Base-by-base conservation (phyloP, 1,140 invertebrate genomes). In the Wiebesia pumilae region DNA sequence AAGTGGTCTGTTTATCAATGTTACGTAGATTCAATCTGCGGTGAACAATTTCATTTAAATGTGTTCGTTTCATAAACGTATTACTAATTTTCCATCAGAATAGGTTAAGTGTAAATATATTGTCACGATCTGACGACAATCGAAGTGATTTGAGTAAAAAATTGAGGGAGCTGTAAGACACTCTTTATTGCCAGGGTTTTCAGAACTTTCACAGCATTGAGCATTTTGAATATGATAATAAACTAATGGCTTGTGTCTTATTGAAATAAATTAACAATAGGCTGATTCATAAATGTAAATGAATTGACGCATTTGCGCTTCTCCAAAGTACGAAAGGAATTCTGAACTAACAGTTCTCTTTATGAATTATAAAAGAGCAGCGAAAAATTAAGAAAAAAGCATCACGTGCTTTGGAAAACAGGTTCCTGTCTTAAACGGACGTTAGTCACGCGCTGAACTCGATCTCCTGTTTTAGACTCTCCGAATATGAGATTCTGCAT, bases 391-490 rank as follows among this genome's bases (percentile, higher is more conserved):
- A 71, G 27, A 75, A 43, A 75, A 75, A 43, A 43, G 24, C 71
- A 43, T 75, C 38, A 75, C 38, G 71, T 75, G 38, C 71, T 71
- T 75, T 40, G 71, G 24, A 75, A 75, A 75, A 75, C 33, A n/a
- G 40, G 38, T 75, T 40, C 38, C 38, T 43, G 38, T 40, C 43
- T 75, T 43, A 75, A 75, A 75, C 7, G 40, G 30, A 75, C 27
- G 21, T 75, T 43, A 24, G 10, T 43, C 35, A 71, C 33, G 33
- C 35, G 4, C 35, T 71, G 69, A 71, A 71, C 35, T 71, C 69
- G 69, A 71, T 71, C 16, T 71, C 69, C 69, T 40, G 69, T 38
- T 71, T 71, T 71, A 71, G 16, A 71, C 19, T n/a, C n/a, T n/a
- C 21, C 40, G 33, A 71, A 71, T 38, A 35, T 38, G 69, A 30